Evolutionary conservation across 2,888 invertebrate genomes (phyloP).

Genomic region (Drosophila paramelanica): DNA sequence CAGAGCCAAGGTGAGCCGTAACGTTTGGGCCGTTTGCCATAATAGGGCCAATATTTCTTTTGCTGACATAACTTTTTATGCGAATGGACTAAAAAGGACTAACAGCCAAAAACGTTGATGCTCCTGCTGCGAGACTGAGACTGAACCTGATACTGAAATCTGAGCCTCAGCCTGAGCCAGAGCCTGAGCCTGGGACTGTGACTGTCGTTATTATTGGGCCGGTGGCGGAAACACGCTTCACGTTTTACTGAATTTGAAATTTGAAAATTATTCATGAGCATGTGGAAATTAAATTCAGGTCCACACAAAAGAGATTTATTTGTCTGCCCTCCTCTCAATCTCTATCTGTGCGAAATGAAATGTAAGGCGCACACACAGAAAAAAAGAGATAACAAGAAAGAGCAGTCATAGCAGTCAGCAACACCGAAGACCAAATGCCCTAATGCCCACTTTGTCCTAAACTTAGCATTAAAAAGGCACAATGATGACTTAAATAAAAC

Average conservation of each 20-base stretch:
- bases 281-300: slow-evolving; percentile 83
- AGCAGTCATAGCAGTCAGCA: background rate
- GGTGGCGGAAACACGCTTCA: slow-evolving; percentile 74
- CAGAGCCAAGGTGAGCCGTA: slow-evolving; percentile 45
- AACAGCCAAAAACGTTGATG: slow-evolving; percentile 28
- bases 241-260: slow-evolving; percentile 81
- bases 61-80: slow-evolving; percentile 77
- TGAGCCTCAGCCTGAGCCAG: background rate
- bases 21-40: slow-evolving; percentile 44
- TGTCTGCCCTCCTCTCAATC: slow-evolving; percentile 59
- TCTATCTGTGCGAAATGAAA: slow-evolving; percentile 65
- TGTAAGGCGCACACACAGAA: slow-evolving; percentile 39
- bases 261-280: slow-evolving; percentile 84
- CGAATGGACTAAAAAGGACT: slow-evolving; percentile 55
- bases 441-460: background rate
- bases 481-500: background rate
- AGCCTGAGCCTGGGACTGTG: slow-evolving; percentile 6
- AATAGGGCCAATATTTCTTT: slow-evolving; percentile 74
- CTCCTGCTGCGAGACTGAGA: slow-evolving; percentile 44
- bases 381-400: slow-evolving; percentile 15
- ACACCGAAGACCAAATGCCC: slow-evolving; percentile 11
- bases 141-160: slow-evolving; percentile 5
- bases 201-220: slow-evolving; percentile 42
- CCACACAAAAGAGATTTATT: slow-evolving; percentile 82
- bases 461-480: background rate